Evolutionary conservation across 2,113 vertebrate genomes (phyloP), one percentile per base, ranked within the genome.

Genomic region (Silurus asotus): DNA sequence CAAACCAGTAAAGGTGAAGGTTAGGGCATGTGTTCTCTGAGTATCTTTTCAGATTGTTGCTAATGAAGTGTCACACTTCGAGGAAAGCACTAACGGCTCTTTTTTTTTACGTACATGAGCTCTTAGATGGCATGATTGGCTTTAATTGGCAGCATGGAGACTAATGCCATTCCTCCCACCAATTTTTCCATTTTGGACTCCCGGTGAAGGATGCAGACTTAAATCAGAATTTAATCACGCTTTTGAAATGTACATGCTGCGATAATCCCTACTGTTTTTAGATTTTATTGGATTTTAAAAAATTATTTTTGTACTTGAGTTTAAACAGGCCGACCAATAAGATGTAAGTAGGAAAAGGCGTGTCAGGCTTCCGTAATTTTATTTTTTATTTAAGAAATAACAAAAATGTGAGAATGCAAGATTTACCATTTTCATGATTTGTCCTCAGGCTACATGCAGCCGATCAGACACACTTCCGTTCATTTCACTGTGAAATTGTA

Each of bases 401-500:
- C 59, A 77, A 72, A 62, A 37, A 13, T 37, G 48, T 45, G 14
- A 70, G 28, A 48, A 79, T 20, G 20, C 76, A 49, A 45, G 45
- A 61, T 61, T 45, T 51, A 14, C 49, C 11, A 6, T 56, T 45
- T 62, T 85, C 61, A 49, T 8, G 62, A 85, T 70, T 80, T 67
- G 65, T 70, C 84, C 56, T 80, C 51, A 17, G 56, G 76, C 58
- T 74, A 9, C 69, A 45, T 56, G 17, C 56, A 64, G 55, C 14
- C 67, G 58, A 51, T 86, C 70, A n/a, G 48, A 75, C 79, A 37
- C 69, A 65, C 70, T 61, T 45, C 51, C 55, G 15, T 70, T 86
- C 81, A 86, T 51, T 86, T 48, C 55, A 2, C 65, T 14, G 80
- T 82, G 85, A 82, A 86, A 82, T 82, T 65, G 69, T 62, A 65